Percentiles rank a stretch among this genome's conserved stretches.
Evolutionary conservation across 2,888 invertebrate genomes (phyloP).

Genomic region (Athripsodes cinereus): DNA sequence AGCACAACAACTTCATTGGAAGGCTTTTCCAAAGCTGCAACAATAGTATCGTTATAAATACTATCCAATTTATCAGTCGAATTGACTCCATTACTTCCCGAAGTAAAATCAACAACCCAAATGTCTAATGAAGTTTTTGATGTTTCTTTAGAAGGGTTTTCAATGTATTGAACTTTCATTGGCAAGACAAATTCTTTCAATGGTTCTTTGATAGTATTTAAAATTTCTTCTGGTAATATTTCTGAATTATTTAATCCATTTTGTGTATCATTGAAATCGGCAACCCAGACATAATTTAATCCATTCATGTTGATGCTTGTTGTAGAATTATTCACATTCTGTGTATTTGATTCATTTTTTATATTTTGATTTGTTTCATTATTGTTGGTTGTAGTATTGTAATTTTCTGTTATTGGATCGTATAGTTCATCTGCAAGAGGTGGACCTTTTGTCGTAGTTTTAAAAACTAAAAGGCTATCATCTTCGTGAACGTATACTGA

Average conservation of each 20-base stretch:
- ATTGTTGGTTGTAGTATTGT: neutral
- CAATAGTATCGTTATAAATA: conserved; percentile 1
- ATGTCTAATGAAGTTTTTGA: neutral
- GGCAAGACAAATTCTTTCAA: neutral
- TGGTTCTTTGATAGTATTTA: neutral
- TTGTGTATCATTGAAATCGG: neutral
- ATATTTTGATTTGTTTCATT: neutral
- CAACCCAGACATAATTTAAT: neutral
- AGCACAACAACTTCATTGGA: conserved; percentile 7
- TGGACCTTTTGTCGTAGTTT: conserved; percentile 11
- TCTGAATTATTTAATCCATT: conserved; percentile 2
- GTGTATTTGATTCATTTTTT: neutral
- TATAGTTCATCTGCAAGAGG: neutral
- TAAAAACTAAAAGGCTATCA: conserved; percentile 33
- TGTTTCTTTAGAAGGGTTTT: neutral
- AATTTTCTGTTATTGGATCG: neutral
- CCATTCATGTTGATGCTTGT: neutral
- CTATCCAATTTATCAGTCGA: neutral
- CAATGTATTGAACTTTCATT: neutral
- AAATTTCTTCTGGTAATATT: neutral
- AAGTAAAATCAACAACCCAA: conserved; percentile 5
- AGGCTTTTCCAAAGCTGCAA: neutral
- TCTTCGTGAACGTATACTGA: conserved; percentile 60
- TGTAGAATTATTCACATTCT: neutral
- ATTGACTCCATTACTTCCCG: neutral